phyloP scores from a whole-genome alignment of 2,888 invertebrate species.

The Agrotis clavis region DNA sequence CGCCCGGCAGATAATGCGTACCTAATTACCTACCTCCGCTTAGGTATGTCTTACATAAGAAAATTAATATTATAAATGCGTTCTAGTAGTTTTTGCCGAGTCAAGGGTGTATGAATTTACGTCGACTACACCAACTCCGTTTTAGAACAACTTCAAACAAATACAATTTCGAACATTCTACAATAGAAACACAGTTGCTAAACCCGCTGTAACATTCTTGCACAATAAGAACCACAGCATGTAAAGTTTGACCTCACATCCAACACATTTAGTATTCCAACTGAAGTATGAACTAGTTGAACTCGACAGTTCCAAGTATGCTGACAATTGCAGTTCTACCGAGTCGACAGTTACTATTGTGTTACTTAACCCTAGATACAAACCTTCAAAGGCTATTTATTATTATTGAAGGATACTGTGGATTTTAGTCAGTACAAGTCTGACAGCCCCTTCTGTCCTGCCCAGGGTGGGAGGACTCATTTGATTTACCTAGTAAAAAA shows the following conservation, averaged over 20 bases:
- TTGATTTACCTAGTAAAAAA: no score
- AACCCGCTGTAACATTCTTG: neutral
- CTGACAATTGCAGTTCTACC: neutral
- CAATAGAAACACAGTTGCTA: neutral
- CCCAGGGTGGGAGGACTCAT: no score
- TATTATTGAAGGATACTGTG: no score
- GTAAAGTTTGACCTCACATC: neutral
- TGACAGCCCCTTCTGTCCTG: no score
- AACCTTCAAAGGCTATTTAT: no score
- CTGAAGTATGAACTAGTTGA: slow-evolving; percentile 12
- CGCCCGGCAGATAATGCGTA: slow-evolving; percentile 10
- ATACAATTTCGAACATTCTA: neutral
- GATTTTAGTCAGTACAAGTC: no score
- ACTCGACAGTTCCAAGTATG: neutral
- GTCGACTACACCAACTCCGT: no score
- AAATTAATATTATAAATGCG: neutral
- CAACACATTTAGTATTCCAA: slow-evolving; percentile 10
- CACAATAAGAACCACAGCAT: neutral
- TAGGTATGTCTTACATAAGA: no score
- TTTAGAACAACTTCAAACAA: no score
- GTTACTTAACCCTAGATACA: no score
- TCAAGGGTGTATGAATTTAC: no score
- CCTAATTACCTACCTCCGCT: neutral
- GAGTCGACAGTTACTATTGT: slow-evolving; percentile 17
- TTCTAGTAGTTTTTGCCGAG: no score